Evolutionary conservation across 1,140 invertebrate species (phyloP), one percentile per base, ranked within the genome.

Genomic region (Brachionus paranguensis): DNA sequence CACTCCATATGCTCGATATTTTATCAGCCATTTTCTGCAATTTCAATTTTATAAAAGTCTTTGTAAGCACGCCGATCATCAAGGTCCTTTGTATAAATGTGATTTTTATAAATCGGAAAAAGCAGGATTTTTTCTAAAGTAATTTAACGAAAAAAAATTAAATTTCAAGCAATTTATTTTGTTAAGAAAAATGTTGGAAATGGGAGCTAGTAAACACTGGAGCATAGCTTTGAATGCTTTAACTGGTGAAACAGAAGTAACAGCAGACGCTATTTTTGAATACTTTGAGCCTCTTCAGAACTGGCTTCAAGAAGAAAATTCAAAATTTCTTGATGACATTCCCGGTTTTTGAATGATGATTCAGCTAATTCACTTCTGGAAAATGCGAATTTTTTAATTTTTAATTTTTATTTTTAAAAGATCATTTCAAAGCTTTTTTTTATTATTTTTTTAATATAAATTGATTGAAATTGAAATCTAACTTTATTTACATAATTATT

Each of bases 1-100:
- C 78, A 86, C 84, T 37, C 87, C 86, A 2, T 88, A 88, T 81
- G 86, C 87, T 24, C 96, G 95, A 89, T 96, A 96, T 89, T 97
- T 97, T 90, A 93, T 97, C 24, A 93, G 94, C 85, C 94, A 93
- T 2, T 91, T 97, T 4, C 91, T 96, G 2, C 95, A 97, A 89
- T 97, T 96, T 90, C 95, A 98, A 89, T 92, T 97, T 27, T 94
- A 96, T 88, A 90, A 94, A 60, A 91, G 93, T 1, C 89, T 97
- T 74, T 97, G 95, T 87, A 90, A 92, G 45, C 92, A 92, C 0
- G 92, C 94, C 0, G 93, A 93, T 3, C 93, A 96, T 88, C 87
- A 87, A 10, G 92, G 92, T 83, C 93, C 93, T 0, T 89, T 97
- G 8, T 94, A 96, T 89, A 93, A 93, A 87, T 98, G 96, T 89